Base-by-base conservation (phyloP, 2,113 vertebrate species). In the Plectropomus leopardus region DNA sequence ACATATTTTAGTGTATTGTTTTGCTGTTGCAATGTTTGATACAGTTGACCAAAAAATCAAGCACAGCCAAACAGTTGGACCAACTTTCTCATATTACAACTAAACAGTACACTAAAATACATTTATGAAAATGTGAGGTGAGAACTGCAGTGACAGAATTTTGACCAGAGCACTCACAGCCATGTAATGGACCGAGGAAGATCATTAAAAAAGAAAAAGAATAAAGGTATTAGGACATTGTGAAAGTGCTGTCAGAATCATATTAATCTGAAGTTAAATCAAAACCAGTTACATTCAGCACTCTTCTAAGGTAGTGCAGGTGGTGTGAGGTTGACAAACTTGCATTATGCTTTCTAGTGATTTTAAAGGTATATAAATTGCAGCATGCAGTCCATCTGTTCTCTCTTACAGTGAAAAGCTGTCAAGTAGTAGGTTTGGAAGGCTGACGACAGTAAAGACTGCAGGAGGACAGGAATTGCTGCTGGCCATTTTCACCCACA, bases 301-400 rank as follows among this genome's bases (percentile, higher is more conserved):
- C 21, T 16, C 24, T 54, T 67, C 23, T 19, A 13, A 32, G 14
- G 10, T 5, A 19, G 15, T 26, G 26, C 45, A 69, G 63, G 57
- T 19, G n/a, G 30, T 32, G 67, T 21, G 5, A 14, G 47, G 40
- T 23, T 10, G 24, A 45, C 47, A 61, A 26, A 50, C 16, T 21
- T 66, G 7, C 6, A 6, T 30, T 63, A 11, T 40, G 16, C 19
- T 58, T 42, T 40, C 48, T 14, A 66, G 34, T 30, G 11, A 64
- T 47, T 42, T 28, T 17, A 21, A 36, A 44, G 24, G 3, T 30
- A 47, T 51, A 58, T 14, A 51, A 53, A 48, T 23, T 26, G 26
- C 51, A 50, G 23, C 57, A 48, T 64, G 36, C 28, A 24, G 58
- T 81, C 78, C 89, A 85, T 87, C 85, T 86, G 88, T 78, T 88